A percentile compares a stretch with the other conserved stretches of the same genome.
Conservation (phyloP, 2,113 vertebrate species). For the Chascanopsetta lugubris region DNA sequence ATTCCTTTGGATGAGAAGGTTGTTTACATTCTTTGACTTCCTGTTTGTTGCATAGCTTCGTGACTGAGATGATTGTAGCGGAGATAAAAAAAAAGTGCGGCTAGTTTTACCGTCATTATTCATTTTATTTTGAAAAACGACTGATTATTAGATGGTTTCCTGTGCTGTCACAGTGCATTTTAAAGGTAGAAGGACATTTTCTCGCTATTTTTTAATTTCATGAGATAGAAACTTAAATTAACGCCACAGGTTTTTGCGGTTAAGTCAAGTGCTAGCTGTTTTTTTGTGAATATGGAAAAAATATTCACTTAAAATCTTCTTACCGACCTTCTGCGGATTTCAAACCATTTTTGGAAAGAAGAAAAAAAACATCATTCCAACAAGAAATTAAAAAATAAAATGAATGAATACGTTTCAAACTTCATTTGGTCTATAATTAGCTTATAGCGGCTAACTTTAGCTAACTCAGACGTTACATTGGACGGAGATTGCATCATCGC, state of each 20-base stretch:
- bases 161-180: too few relatives aligned
- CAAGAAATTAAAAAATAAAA: too few relatives aligned
- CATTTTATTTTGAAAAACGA: neutral
- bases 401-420: too few relatives aligned
- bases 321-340: neutral
- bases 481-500: neutral
- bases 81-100: conserved; percentile 24
- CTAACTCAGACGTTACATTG: neutral
- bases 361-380: neutral
- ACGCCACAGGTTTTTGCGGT: conserved; percentile 20
- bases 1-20: conserved; percentile 59
- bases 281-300: conserved; percentile 28
- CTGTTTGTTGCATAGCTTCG: conserved; percentile 59
- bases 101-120: neutral
- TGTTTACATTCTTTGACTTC: conserved; percentile 54
- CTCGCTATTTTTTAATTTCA: too few relatives aligned
- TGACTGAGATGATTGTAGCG: conserved; percentile 62
- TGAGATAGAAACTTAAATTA: neutral
- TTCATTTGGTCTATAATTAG: neutral
- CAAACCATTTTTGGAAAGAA: neutral
- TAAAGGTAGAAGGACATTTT: too few relatives aligned
- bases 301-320: neutral
- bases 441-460: conserved; percentile 4
- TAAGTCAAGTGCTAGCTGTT: conserved; percentile 41
- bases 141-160: too few relatives aligned